Evolutionary conservation across 2,888 invertebrate species (phyloP).

Genomic region (Hydropsyche betteni): DNA sequence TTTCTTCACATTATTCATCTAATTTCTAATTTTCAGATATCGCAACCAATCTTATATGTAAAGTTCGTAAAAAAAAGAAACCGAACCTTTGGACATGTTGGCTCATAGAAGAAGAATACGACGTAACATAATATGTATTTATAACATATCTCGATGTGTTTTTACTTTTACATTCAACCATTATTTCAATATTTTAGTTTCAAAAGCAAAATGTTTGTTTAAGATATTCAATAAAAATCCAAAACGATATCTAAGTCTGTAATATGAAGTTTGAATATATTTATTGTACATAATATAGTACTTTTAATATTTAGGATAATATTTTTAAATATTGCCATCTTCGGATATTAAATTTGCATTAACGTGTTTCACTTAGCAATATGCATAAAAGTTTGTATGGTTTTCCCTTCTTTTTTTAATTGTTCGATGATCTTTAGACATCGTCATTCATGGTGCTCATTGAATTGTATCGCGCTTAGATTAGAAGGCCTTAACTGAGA

Average conservation of each 20-base stretch:
- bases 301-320: not conserved
- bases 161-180: not conserved
- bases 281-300: not conserved
- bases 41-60: not conserved
- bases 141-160: not conserved
- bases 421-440: too few species aligned
- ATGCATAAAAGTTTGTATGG: not conserved
- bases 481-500: constrained; percentile 13
- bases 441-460: constrained; percentile 15
- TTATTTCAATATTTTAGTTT: too few species aligned
- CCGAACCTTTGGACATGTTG: constrained; percentile 4
- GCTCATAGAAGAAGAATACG: constrained; percentile 14
- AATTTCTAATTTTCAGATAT: constrained; percentile 8
- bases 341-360: not conserved
- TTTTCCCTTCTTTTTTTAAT: not conserved
- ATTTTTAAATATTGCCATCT: not conserved
- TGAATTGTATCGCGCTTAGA: constrained; percentile 27
- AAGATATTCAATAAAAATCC: too few species aligned
- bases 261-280: too few species aligned
- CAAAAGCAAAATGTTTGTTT: too few species aligned
- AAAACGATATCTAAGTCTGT: too few species aligned
- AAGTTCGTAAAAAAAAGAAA: constrained; percentile 17
- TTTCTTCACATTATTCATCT: too few species aligned
- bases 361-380: not conserved
- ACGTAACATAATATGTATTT: not conserved